phyloP scores from a whole-genome alignment of 2,797 vertebrate species.

The Manis javanica region DNA sequence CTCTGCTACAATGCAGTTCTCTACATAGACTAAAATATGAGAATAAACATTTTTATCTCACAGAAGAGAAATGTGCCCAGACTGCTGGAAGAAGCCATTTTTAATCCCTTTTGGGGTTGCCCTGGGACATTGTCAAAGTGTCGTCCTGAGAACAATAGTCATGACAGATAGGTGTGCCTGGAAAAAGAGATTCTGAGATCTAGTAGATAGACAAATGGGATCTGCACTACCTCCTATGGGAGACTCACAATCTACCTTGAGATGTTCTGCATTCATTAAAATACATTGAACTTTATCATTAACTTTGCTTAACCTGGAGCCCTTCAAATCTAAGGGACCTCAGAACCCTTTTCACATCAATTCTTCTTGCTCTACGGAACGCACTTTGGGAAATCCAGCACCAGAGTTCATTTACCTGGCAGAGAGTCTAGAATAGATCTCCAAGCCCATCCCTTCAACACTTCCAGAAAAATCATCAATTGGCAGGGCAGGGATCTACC shows the following conservation, averaged over 20 bases:
- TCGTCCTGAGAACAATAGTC: neutral
- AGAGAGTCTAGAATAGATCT: neutral
- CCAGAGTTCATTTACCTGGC: neutral
- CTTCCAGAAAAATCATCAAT: neutral
- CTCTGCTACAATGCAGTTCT: neutral
- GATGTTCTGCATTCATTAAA: neutral
- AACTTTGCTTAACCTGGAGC: neutral
- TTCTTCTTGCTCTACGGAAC: neutral
- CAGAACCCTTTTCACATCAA: neutral
- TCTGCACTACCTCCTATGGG: rapidly evolving
- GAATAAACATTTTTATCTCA: neutral
- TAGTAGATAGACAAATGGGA: neutral
- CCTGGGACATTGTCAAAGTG: neutral
- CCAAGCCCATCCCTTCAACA: neutral
- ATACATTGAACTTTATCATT: neutral
- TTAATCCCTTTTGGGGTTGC: neutral
- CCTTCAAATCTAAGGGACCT: neutral
- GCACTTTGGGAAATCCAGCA: neutral
- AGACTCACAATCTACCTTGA: neutral
- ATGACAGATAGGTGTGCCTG: neutral
- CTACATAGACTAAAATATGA: neutral
- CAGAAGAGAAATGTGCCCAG: neutral
- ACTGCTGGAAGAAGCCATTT: neutral
- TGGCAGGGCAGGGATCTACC: neutral
- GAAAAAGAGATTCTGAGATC: neutral